Conservation (phyloP, 2,113 vertebrate genomes). For the Danionella cerebrum region DNA sequence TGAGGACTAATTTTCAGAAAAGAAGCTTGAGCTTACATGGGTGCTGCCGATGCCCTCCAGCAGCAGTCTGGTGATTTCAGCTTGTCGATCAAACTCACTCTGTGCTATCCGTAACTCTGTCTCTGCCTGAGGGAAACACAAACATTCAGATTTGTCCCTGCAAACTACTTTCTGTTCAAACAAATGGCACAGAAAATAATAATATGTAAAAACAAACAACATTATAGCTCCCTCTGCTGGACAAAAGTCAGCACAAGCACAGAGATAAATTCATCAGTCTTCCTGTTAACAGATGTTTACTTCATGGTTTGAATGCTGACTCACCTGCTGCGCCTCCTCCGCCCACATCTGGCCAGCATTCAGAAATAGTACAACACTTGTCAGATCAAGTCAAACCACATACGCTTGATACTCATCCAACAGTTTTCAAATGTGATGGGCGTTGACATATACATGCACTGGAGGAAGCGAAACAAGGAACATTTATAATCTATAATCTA, state of each 20-base stretch:
- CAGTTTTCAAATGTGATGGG: no score
- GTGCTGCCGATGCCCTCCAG: constrained; percentile 83
- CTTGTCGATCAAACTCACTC: constrained; percentile 88
- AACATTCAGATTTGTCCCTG: constrained; percentile 9
- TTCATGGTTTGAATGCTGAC: constrained; percentile 29
- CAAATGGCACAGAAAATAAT: no score
- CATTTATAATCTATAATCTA: no score
- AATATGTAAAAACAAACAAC: background rate
- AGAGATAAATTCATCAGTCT: no score
- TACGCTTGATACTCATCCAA: background rate
- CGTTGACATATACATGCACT: no score
- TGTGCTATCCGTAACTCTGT: constrained; percentile 85
- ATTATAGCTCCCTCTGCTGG: background rate
- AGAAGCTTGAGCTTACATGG: constrained; percentile 66
- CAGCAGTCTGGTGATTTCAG: constrained; percentile 76
- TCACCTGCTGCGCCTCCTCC: constrained; percentile 94
- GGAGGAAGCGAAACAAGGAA: no score
- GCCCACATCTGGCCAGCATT: constrained; percentile 92
- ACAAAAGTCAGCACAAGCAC: background rate
- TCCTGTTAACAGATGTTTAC: background rate
- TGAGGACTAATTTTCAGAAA: background rate
- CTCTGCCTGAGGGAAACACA: constrained; percentile 73
- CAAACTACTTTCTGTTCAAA: no score
- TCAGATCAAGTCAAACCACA: constrained; percentile 36
- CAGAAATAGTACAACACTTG: constrained; percentile 56